phyloP scores from a whole-genome alignment of 2,113 vertebrate species.

The Halcyon malimbica region DNA sequence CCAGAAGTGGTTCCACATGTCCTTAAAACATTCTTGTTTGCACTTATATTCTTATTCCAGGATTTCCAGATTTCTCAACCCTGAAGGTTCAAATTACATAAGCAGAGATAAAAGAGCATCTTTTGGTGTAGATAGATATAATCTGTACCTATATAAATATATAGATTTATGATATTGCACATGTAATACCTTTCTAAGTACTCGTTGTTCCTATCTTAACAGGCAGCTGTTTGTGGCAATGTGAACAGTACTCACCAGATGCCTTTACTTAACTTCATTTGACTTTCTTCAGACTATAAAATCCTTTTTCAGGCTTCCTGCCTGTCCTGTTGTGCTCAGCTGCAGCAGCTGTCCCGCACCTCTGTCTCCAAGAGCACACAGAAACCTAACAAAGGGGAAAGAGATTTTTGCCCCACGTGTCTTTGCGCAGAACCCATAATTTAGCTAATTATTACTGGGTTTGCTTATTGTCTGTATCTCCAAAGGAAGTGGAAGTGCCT shows the following conservation, averaged over 20 bases:
- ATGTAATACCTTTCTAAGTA: neutral
- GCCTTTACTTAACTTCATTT: neutral
- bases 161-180: neutral
- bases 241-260: neutral
- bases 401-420: neutral
- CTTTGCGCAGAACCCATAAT: neutral
- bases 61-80: neutral
- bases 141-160: too few species aligned
- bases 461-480: neutral
- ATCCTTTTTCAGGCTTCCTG: neutral
- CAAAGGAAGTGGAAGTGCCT: neutral
- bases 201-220: neutral
- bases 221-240: neutral
- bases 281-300: neutral
- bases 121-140: neutral
- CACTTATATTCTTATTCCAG: neutral
- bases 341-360: neutral
- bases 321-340: neutral
- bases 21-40: neutral
- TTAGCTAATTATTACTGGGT: neutral
- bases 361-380: neutral
- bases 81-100: neutral
- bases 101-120: neutral
- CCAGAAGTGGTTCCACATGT: neutral
- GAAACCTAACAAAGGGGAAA: neutral